Evolutionary conservation across 2,888 invertebrate genomes (phyloP), one percentile per base, ranked within the genome.

Genomic region (Drosophila kuntzei): DNA sequence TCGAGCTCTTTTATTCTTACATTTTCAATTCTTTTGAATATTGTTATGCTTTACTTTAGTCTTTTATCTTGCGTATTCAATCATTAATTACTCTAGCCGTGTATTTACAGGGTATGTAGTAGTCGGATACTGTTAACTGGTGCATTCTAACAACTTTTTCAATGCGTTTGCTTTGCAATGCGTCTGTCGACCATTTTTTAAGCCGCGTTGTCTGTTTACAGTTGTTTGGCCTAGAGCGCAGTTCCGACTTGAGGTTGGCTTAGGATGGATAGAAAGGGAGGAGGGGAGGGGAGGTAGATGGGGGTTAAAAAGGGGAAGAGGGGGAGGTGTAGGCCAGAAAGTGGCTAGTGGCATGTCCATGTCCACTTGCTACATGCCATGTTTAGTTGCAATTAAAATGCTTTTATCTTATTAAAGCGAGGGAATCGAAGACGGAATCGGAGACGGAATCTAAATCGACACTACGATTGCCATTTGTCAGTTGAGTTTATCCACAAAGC

Each of bases 301-400:
- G 18, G 11, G 5, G 34, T n/a, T n/a, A n/a, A n/a, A 22, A 62
- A 8, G 32, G 50, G 6, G 18, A 20, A 20, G 63, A 32, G 65
- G 29, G 39, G 58, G 32, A 18, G 59, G 18, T 44, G 27, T 16
- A 44, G 34, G 53, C 36, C 16, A 27, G 63, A 20, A 29, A 39
- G 39, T 34, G 39, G 47, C 34, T 29, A 36, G 63, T 58, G 65
- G 71, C 59, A 54, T 46, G 68, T 57, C 76, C 72, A 80, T 72
- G 78, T 84, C 69, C 46, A 78, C 50, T 78, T 71, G 78, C 61
- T 54, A 34, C 43, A 32, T 87, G 86, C 85, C 85, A 89, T 85
- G 85, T 85, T 85, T 85, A 89, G 85, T 85, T 82, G 89, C 85
- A 85, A 85, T 85, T 85, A 85, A 89, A 85, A 85, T 85, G 86